phyloP scores from a whole-genome alignment of 2,888 invertebrate genomes.

The Ophion ventricosus region DNA sequence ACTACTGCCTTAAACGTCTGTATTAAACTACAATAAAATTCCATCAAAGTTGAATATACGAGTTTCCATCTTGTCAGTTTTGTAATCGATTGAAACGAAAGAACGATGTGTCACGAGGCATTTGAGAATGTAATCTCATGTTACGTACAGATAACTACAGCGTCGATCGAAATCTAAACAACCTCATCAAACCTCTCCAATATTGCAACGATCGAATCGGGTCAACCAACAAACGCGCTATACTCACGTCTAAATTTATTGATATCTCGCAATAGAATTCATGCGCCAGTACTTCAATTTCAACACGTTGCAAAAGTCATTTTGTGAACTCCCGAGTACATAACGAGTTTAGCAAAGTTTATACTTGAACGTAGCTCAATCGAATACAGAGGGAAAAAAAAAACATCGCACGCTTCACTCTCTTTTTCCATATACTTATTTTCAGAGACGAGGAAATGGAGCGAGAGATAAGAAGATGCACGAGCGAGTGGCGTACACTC shows the following conservation, averaged over 20 bases:
- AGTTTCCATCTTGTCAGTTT: too few relatives aligned
- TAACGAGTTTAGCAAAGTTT: background rate
- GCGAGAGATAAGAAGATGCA: conserved; percentile 55
- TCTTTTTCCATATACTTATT: conserved; percentile 20
- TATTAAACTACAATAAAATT: too few relatives aligned
- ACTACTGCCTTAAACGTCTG: too few relatives aligned
- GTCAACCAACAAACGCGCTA: background rate
- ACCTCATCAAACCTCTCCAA: background rate
- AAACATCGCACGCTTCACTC: conserved; percentile 5
- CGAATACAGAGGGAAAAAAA: conserved; percentile 25
- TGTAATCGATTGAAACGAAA: too few relatives aligned
- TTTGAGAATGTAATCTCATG: background rate
- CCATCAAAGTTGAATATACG: too few relatives aligned
- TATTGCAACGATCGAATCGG: background rate
- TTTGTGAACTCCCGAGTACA: background rate
- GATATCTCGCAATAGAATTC: background rate
- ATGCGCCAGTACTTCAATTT: background rate
- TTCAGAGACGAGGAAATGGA: conserved; percentile 49
- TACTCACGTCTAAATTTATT: background rate
- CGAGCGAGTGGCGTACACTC: conserved; percentile 34
- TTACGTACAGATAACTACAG: background rate
- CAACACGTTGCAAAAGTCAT: background rate
- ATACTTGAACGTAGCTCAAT: background rate
- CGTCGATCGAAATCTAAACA: background rate
- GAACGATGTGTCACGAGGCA: background rate